A percentile compares a stretch with the other conserved stretches of the same genome.
These are phyloP conservation scores for Lampropteryx suffumata DNA, from an alignment of 2,888 invertebrate species.

Conservation along the genomic window DNA sequence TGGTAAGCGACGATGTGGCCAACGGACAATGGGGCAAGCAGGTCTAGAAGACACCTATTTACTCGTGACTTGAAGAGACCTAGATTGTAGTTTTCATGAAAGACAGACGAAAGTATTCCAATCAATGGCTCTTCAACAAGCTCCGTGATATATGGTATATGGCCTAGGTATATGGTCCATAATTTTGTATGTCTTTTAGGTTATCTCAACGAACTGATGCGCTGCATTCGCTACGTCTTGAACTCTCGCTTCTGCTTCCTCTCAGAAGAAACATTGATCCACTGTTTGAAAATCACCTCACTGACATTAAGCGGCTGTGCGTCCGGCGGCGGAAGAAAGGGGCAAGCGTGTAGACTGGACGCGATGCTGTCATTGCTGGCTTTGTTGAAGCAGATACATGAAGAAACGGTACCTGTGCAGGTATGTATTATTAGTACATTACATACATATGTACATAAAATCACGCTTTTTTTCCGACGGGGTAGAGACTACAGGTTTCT, in stretches of 20 bases:
- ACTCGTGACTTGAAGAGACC: no score
- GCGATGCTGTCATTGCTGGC: conserved; percentile 59
- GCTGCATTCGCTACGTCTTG: conserved; percentile 62
- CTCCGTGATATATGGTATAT: no score
- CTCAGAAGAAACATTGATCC: conserved; percentile 59
- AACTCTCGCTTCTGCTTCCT: conserved; percentile 60
- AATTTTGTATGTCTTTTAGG: conserved; percentile 44
- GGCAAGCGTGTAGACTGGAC: conserved; percentile 66
- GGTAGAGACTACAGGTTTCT: no score
- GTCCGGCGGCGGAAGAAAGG: conserved; percentile 64
- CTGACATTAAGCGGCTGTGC: conserved; percentile 55
- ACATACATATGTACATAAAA: no score
- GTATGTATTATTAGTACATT: no score
- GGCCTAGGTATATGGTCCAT: not conserved
- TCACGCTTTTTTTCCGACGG: no score
- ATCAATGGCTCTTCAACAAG: no score
- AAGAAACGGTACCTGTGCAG: conserved; percentile 61
- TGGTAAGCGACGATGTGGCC: no score
- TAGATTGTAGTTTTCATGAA: no score
- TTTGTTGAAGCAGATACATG: conserved; percentile 52
- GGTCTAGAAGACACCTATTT: no score
- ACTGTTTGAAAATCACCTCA: conserved; percentile 49
- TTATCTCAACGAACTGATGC: conserved; percentile 69
- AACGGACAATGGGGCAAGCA: no score
- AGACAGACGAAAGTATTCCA: no score